Conservation (phyloP, 2,888 invertebrate species). For the Epinotia ramella region DNA sequence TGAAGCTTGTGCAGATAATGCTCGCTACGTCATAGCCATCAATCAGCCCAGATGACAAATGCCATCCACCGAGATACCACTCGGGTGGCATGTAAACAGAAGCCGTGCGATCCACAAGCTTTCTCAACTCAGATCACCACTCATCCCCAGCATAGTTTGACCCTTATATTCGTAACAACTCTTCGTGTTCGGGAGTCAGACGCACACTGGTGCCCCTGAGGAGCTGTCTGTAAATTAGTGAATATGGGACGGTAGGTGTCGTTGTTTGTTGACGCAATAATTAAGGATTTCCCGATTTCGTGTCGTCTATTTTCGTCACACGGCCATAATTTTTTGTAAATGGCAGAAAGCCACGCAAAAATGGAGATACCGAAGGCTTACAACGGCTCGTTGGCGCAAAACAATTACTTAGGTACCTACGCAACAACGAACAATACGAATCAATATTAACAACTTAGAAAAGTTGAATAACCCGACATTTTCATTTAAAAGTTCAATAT, state of each 20-base stretch:
- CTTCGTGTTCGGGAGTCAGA: background rate
- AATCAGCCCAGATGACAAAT: background rate
- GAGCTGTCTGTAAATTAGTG: background rate
- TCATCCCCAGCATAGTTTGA: no score
- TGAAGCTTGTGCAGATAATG: no score
- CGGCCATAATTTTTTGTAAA: no score
- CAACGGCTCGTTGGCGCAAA: no score
- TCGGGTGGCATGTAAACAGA: background rate
- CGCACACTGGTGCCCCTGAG: background rate
- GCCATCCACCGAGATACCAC: background rate
- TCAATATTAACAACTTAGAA: no score
- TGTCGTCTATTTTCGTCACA: background rate
- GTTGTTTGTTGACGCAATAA: constrained; percentile 3
- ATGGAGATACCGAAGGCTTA: no score
- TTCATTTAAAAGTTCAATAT: no score
- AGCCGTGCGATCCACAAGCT: background rate
- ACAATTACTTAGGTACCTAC: no score
- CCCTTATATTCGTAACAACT: background rate
- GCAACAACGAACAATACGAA: no score
- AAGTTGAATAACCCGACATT: no score
- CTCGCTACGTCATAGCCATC: no score
- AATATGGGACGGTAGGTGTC: background rate
- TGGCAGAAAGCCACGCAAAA: no score
- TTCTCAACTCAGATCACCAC: background rate
- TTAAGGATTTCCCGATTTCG: background rate